Evolutionary conservation across 1,140 invertebrate genomes (phyloP).

Genomic region (Drosophila tropicalis): DNA sequence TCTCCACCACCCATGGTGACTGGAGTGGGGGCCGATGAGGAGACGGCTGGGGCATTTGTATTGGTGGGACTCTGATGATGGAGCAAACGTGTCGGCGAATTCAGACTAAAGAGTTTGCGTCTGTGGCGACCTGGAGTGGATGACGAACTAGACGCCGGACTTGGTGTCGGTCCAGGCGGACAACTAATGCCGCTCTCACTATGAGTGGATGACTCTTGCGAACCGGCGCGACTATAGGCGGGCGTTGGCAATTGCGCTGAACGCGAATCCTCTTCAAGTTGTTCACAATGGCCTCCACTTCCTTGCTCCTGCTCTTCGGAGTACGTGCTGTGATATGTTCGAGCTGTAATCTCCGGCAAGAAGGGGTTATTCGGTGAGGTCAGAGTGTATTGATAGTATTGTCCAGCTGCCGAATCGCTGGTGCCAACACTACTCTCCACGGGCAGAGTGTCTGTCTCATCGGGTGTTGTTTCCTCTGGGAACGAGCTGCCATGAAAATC

Average conservation of each 20-base stretch:
- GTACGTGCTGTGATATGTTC: conserved; percentile 75
- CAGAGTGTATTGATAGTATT: conserved; percentile 78
- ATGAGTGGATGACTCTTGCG: conserved; percentile 70
- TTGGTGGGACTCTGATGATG: conserved; percentile 55
- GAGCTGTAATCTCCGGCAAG: conserved; percentile 77
- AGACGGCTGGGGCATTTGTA: conserved; percentile 22
- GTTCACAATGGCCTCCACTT: conserved; percentile 30
- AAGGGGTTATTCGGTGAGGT: conserved; percentile 82
- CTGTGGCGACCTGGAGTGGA: conserved; percentile 73
- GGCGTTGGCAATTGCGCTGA: conserved; percentile 71
- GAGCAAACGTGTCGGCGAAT: conserved; percentile 69
- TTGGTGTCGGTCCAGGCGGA: conserved; percentile 59
- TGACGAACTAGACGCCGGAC: conserved; percentile 64
- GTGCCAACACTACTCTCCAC: conserved; percentile 46
- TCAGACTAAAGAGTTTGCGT: conserved; percentile 74
- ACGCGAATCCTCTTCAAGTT: conserved; percentile 30
- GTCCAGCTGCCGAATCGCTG: conserved; percentile 43
- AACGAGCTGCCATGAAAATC: conserved; percentile 67
- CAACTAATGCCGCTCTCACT: conserved; percentile 58
- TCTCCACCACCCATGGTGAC: conserved; percentile 18
- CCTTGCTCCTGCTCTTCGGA: conserved; percentile 49
- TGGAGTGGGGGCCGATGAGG: conserved; percentile 23
- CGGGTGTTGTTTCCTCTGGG: conserved; percentile 61
- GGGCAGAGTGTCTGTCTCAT: conserved; percentile 59
- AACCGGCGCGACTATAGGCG: conserved; percentile 70